phyloP scores from a whole-genome alignment of 2,797 vertebrate genomes.

The Lacerta viridis region DNA sequence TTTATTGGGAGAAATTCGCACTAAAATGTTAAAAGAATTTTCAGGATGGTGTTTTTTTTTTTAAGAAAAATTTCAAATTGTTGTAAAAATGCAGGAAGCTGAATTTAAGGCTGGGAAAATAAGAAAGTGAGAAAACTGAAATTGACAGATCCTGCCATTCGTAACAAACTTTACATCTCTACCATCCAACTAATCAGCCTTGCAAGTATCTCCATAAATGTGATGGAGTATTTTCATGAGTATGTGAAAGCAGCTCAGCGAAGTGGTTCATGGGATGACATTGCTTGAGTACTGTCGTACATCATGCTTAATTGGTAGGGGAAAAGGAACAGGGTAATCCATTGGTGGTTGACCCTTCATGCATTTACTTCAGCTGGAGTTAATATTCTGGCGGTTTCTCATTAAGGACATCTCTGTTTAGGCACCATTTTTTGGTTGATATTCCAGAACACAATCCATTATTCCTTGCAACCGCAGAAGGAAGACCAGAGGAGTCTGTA shows the following conservation, averaged over 20 bases:
- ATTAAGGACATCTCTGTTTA: slow-evolving; percentile 19
- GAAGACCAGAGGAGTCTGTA: not conserved
- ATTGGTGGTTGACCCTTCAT: not conserved
- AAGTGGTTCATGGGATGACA: not conserved
- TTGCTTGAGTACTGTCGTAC: not conserved
- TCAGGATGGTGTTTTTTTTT: no score
- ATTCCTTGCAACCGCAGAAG: not conserved
- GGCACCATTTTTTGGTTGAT: slow-evolving; percentile 2
- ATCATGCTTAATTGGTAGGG: not conserved
- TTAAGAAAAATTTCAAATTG: no score
- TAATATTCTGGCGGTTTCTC: slow-evolving; percentile 18
- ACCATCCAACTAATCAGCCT: not conserved
- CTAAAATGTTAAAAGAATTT: no score
- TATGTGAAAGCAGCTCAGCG: not conserved
- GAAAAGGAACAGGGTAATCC: not conserved
- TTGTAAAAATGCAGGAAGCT: no score
- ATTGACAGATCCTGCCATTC: no score
- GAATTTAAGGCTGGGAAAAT: no score
- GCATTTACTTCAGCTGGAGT: not conserved
- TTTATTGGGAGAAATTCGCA: no score
- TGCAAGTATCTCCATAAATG: not conserved
- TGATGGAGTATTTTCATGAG: not conserved
- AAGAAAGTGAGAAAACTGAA: no score
- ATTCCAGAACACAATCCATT: slow-evolving; percentile 18
- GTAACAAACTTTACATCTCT: no score